These are phyloP conservation scores for Leucophenga maculata DNA, from an alignment of 2,888 invertebrate genomes.

Conservation along the genomic window DNA sequence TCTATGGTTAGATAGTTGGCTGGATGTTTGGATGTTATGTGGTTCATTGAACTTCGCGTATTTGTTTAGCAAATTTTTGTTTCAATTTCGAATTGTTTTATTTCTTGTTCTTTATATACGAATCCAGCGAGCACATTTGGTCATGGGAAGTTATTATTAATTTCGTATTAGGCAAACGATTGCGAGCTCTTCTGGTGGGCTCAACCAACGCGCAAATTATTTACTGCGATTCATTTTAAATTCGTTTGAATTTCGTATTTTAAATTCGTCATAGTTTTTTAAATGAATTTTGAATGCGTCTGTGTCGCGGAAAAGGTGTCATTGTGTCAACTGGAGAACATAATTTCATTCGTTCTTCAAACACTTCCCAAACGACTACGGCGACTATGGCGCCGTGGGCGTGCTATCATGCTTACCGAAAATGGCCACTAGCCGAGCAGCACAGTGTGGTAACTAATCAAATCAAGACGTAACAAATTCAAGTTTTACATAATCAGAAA, in stretches of 20 bases:
- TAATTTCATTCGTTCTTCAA: background rate
- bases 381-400: conserved; percentile 39
- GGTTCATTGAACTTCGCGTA: conserved; percentile 47
- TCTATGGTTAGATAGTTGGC: no score
- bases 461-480: conserved; percentile 30
- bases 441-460: conserved; percentile 28
- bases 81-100: background rate
- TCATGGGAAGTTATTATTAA: conserved; percentile 55
- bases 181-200: conserved; percentile 20
- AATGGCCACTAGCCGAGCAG: conserved; percentile 46
- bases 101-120: conserved; percentile 10
- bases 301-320: conserved; percentile 15
- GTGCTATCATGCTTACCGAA: conserved; percentile 40
- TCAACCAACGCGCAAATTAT: conserved; percentile 2
- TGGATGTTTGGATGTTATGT: background rate
- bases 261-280: conserved; percentile 9
- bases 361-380: no score
- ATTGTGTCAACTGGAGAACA: conserved; percentile 16
- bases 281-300: background rate
- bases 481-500: conserved; percentile 45
- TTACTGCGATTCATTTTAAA: background rate
- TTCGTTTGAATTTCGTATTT: background rate
- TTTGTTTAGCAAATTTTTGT: conserved; percentile 6
- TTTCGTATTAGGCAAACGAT: conserved; percentile 57
- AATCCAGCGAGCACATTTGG: conserved; percentile 40